These are phyloP conservation scores for Horisme vitalbata DNA, from an alignment of 2,888 invertebrate genomes.

Conservation along the genomic window DNA sequence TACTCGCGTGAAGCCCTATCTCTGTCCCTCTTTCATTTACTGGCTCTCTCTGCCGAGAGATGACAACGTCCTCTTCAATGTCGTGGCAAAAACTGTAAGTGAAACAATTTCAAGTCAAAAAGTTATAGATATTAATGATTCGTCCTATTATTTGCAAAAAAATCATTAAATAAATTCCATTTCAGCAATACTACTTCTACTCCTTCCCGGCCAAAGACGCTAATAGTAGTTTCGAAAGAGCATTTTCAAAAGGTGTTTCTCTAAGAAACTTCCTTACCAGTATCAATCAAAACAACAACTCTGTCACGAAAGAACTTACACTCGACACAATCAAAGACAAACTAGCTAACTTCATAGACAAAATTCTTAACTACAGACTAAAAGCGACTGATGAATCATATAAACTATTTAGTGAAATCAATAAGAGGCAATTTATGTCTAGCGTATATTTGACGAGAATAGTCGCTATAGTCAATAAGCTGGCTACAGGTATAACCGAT, in stretches of 20 bases:
- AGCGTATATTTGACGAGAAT: conserved; percentile 62
- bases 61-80: conserved; percentile 68
- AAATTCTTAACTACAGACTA: conserved; percentile 54
- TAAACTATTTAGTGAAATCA: conserved; percentile 53
- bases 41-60: conserved; percentile 74
- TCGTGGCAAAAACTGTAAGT: conserved; percentile 75
- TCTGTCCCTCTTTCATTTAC: conserved; percentile 72
- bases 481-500: conserved; percentile 46
- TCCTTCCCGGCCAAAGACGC: conserved; percentile 52
- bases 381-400: conserved; percentile 51
- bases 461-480: conserved; percentile 57
- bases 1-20: conserved; percentile 53
- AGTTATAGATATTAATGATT: too few species aligned
- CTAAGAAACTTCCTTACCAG: conserved; percentile 47
- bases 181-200: conserved; percentile 71
- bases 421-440: conserved; percentile 56
- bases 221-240: conserved; percentile 57
- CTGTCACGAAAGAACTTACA: conserved; percentile 43
- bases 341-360: conserved; percentile 52
- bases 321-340: conserved; percentile 50
- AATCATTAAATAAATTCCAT: too few species aligned
- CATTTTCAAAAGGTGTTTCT: conserved; percentile 51
- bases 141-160: too few species aligned
- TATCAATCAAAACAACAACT: conserved; percentile 47
- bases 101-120: neutral